A percentile compares a stretch with the other conserved stretches of the same genome.
Evolutionary conservation across 1,140 invertebrate genomes (phyloP).

Genomic region (Platyura marginata): DNA sequence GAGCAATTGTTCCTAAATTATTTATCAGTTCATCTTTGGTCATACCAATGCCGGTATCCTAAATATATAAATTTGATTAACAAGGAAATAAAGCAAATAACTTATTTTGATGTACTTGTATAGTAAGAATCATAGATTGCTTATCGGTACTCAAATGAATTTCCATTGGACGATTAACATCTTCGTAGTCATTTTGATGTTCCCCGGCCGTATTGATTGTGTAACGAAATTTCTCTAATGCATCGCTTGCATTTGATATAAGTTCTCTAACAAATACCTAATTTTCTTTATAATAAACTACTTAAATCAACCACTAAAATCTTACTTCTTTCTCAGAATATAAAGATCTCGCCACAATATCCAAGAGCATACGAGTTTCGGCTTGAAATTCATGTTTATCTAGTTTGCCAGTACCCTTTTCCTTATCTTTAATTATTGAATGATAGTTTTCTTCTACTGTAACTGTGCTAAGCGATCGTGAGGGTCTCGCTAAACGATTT

Average conservation of each 20-base stretch:
- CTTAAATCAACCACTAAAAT: neutral
- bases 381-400: slow-evolving; percentile 81
- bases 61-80: too few relatives aligned
- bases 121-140: slow-evolving; percentile 61
- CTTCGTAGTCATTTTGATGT: slow-evolving; percentile 18
- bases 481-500: too few relatives aligned
- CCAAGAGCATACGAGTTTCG: slow-evolving; percentile 84
- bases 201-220: slow-evolving; percentile 36
- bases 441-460: slow-evolving; percentile 12
- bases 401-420: slow-evolving; percentile 33
- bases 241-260: slow-evolving; percentile 94
- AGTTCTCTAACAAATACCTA: slow-evolving; percentile 89
- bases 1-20: slow-evolving; percentile 87
- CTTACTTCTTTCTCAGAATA: slow-evolving; percentile 93
- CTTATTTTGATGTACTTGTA: too few relatives aligned
- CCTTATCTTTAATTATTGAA: slow-evolving; percentile 31
- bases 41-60: slow-evolving; percentile 91
- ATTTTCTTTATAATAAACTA: neutral
- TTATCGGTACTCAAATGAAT: slow-evolving; percentile 85
- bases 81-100: too few relatives aligned
- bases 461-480: neutral
- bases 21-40: slow-evolving; percentile 76
- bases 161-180: slow-evolving; percentile 46
- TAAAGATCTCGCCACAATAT: slow-evolving; percentile 91
- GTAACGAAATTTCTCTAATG: slow-evolving; percentile 80